phyloP scores from a whole-genome alignment of 2,113 vertebrate species.

The Tetrax tetrax region DNA sequence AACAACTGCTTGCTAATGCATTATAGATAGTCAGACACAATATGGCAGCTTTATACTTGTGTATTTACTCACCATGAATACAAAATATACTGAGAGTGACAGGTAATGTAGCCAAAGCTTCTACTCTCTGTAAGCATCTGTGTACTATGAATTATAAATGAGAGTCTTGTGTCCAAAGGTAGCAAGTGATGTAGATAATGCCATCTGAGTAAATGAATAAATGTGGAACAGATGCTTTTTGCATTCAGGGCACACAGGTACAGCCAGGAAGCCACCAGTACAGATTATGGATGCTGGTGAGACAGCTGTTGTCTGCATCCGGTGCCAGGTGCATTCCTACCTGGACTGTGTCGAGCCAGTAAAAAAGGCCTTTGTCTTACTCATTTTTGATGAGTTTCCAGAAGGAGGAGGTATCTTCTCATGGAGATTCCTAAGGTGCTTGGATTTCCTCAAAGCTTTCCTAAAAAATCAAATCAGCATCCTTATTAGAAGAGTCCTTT shows the following conservation, averaged over 20 bases:
- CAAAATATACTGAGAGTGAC: constrained; percentile 70
- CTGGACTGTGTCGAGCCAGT: background rate
- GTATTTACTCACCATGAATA: constrained; percentile 57
- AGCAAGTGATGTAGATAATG: constrained; percentile 68
- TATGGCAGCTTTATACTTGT: constrained; percentile 69
- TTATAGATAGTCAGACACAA: constrained; percentile 63
- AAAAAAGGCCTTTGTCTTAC: background rate
- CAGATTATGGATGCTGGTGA: constrained; percentile 71
- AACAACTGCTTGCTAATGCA: constrained; percentile 64
- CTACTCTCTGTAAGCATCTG: constrained; percentile 75
- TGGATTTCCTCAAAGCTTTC: background rate
- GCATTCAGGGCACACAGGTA: constrained; percentile 72
- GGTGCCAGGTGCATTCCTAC: constrained; percentile 62
- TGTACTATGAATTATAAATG: constrained; percentile 78
- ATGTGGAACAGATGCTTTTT: constrained; percentile 77
- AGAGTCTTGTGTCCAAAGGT: constrained; percentile 74
- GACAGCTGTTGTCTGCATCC: constrained; percentile 64
- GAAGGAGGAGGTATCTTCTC: background rate
- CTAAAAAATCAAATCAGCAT: background rate
- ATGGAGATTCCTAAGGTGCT: background rate
- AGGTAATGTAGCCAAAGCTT: constrained; percentile 69
- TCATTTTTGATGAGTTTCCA: background rate
- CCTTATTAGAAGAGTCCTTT: background rate
- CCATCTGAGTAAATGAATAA: constrained; percentile 74
- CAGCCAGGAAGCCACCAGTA: constrained; percentile 67